Evolutionary conservation across 2,888 invertebrate genomes (phyloP), one percentile per base, ranked within the genome.

Genomic region (Conops quadrifasciatus): DNA sequence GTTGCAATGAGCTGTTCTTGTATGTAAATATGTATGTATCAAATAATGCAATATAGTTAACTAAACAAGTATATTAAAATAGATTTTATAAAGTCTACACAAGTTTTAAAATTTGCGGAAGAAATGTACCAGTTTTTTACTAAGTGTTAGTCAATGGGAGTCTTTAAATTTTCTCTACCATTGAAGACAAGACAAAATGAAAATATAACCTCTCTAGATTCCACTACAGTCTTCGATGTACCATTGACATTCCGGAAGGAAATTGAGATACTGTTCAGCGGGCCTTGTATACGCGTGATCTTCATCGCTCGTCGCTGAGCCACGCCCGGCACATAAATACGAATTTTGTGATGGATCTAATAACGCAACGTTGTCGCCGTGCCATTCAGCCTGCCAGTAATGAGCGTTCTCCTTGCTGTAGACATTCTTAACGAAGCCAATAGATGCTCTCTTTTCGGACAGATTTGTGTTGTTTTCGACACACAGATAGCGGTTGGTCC

Each of bases 221-320:
- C 78, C 74, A 59, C 78, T 78, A 73, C 81, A 81, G 62, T 82
- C 78, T 66, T 82, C 82, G 4, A 81, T 43, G 13, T 73, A 70
- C 81, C 81, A 81, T 21, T 74, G 74, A 68, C 82, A 81, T 66
- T 81, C 80, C 1, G 15, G 49, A 28, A 71, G 74, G 71, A 77
- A 71, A 15, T 36, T 24, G 1, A 13, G 28, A 30, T 78, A 77
- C 9, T 78, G 73, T 5, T n/a, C 36, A 13, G 76, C 77, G 1
- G 47, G 67, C 2, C 82, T 76, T 0, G 81, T 79, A 58, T 81
- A 81, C 0, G 78, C 77, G 74, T 82, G 76, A 11, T 75, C 75
- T 69, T 82, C 82, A 53, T 71, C 71, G 58, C 74, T 76, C 79
- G 80, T 80, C 24, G 76, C 72, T 0, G 45, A 30, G 0, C 76